Conservation (phyloP, 2,888 invertebrate species). For the Abscondita cerata region DNA sequence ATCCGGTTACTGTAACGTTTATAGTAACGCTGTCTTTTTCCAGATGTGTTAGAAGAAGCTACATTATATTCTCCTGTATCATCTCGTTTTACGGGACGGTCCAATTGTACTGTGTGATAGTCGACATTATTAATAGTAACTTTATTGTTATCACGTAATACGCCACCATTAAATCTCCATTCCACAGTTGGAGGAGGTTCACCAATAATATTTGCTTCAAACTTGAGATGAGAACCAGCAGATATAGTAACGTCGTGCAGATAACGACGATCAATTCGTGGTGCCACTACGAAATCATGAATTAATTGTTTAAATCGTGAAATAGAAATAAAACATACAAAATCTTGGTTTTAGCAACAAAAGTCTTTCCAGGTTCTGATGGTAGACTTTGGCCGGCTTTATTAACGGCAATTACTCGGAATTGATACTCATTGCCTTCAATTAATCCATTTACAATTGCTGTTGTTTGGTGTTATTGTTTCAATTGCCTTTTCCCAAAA, state of each 20-base stretch:
- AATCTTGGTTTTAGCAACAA: conserved; percentile 86
- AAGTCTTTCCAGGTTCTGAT: conserved; percentile 85
- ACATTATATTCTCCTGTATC: conserved; percentile 90
- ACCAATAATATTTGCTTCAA: conserved; percentile 92
- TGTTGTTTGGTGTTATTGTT: conserved; percentile 74
- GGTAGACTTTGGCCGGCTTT: conserved; percentile 94
- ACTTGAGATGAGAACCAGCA: conserved; percentile 90
- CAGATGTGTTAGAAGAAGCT: conserved; percentile 85
- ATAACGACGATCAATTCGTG: conserved; percentile 94
- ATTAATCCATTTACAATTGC: conserved; percentile 89
- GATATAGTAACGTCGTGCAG: conserved; percentile 90
- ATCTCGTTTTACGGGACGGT: conserved; percentile 80
- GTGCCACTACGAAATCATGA: conserved; percentile 81
- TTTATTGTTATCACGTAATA: conserved; percentile 71
- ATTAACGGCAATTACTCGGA: conserved; percentile 94
- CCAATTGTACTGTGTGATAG: conserved; percentile 85
- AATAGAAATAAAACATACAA: conserved; percentile 63
- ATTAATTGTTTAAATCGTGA: too few species aligned
- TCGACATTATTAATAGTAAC: conserved; percentile 84
- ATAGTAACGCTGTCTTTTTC: conserved; percentile 84
- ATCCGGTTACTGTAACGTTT: conserved; percentile 83
- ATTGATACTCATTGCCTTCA: conserved; percentile 97
- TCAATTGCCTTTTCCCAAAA: conserved; percentile 92
- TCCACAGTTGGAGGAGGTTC: conserved; percentile 94
- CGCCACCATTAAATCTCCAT: conserved; percentile 88